These are phyloP conservation scores for Laspeyria flexula DNA, from an alignment of 2,888 invertebrate genomes.

Conservation along the genomic window DNA sequence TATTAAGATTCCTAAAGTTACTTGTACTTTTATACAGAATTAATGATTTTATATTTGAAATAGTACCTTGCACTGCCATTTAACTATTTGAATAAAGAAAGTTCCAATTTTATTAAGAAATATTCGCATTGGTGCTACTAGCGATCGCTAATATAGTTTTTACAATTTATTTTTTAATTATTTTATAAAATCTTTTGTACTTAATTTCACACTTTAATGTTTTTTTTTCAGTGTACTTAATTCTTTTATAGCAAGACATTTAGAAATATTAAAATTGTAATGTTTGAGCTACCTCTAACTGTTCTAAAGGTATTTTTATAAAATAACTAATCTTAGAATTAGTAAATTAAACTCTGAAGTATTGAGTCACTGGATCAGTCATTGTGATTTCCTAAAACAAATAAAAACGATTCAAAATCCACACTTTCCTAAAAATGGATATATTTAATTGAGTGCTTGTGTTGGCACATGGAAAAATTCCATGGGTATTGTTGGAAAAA, in stretches of 20 bases:
- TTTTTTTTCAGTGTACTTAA: conserved; percentile 69
- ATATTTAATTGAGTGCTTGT: conserved; percentile 31
- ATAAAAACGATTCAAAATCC: conserved; percentile 56
- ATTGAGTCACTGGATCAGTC: conserved; percentile 59
- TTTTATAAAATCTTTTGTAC: conserved; percentile 47
- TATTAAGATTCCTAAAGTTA: no score
- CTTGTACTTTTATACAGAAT: neutral
- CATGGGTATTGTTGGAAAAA: conserved; percentile 25
- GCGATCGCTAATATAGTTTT: conserved; percentile 61
- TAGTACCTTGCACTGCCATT: conserved; percentile 14
- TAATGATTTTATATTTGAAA: neutral
- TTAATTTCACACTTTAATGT: conserved; percentile 44
- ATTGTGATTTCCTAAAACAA: conserved; percentile 61
- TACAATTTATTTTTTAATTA: conserved; percentile 42
- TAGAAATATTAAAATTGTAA: conserved; percentile 53
- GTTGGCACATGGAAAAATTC: conserved; percentile 15
- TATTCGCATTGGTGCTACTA: conserved; percentile 79
- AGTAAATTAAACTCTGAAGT: conserved; percentile 50
- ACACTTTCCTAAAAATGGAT: conserved; percentile 59
- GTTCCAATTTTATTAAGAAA: conserved; percentile 49
- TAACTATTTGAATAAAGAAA: conserved; percentile 30
- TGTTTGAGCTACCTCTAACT: conserved; percentile 81
- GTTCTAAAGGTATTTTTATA: conserved; percentile 81
- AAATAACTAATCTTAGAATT: conserved; percentile 66
- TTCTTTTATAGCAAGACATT: conserved; percentile 60